Conservation (phyloP, 2,113 vertebrate genomes). For the Rhinichthys klamathensis region DNA sequence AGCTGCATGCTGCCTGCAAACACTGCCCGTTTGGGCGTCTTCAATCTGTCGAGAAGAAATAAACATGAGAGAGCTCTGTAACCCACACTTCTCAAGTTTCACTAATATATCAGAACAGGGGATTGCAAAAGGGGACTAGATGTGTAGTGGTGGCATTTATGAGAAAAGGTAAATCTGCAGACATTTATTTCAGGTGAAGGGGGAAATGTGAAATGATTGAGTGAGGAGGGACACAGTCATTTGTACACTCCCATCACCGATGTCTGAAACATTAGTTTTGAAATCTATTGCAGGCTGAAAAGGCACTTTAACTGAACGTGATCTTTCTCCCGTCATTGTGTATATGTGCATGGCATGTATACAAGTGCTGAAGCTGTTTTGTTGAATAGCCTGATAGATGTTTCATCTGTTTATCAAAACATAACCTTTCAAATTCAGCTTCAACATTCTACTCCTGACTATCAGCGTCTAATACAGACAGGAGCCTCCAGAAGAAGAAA, state of each 20-base stretch:
- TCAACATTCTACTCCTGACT: background rate
- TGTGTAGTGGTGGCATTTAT: slow-evolving; percentile 14
- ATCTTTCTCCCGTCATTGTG: background rate
- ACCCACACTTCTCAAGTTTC: slow-evolving; percentile 29
- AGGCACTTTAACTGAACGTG: slow-evolving; percentile 28
- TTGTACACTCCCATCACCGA: slow-evolving; percentile 33
- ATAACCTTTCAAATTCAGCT: slow-evolving; percentile 20
- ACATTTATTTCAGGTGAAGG: slow-evolving; percentile 45
- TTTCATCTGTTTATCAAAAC: slow-evolving; percentile 22
- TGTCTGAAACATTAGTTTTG: slow-evolving; percentile 22
- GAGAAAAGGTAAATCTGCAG: slow-evolving; percentile 34
- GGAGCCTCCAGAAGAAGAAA: background rate
- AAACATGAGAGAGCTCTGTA: slow-evolving; percentile 1
- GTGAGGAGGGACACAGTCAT: slow-evolving; percentile 33
- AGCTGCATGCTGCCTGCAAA: slow-evolving; percentile 99
- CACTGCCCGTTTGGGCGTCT: slow-evolving; percentile 87
- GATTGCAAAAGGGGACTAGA: background rate
- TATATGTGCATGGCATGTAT: slow-evolving; percentile 14
- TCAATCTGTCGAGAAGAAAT: slow-evolving; percentile 76
- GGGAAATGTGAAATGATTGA: slow-evolving; percentile 43
- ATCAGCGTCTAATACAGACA: background rate
- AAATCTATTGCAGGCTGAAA: background rate
- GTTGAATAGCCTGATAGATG: background rate
- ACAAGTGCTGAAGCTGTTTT: background rate
- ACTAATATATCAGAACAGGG: slow-evolving; percentile 24